phyloP scores from a whole-genome alignment of 2,888 invertebrate species.

The Gonocerus acuteangulatus region DNA sequence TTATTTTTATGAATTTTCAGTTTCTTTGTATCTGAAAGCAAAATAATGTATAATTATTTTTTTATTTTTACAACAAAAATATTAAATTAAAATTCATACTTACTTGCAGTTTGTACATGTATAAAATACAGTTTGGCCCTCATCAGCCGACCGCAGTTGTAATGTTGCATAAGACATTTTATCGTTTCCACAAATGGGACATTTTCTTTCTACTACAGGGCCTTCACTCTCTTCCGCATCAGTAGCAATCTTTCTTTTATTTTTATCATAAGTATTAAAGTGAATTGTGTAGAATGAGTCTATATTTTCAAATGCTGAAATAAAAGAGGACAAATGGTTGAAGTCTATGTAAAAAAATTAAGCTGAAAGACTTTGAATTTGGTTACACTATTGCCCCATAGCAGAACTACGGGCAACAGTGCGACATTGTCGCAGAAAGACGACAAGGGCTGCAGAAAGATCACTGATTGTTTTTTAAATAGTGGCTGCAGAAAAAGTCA shows the following conservation, averaged over 20 bases:
- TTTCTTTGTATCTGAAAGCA: slow-evolving; percentile 60
- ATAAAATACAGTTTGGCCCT: slow-evolving; percentile 98
- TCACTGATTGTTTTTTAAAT: too few species aligned
- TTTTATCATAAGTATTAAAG: slow-evolving; percentile 53
- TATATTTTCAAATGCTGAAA: slow-evolving; percentile 56
- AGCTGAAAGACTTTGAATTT: too few species aligned
- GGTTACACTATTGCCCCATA: too few species aligned
- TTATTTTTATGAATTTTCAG: slow-evolving; percentile 58
- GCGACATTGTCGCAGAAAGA: too few species aligned
- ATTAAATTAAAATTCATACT: slow-evolving; percentile 41
- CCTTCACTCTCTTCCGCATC: slow-evolving; percentile 53
- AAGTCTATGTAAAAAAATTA: too few species aligned
- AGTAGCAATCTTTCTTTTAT: slow-evolving; percentile 42
- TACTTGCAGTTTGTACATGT: slow-evolving; percentile 90
- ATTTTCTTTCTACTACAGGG: slow-evolving; percentile 70
- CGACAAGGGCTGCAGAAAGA: too few species aligned
- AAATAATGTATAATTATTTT: slow-evolving; percentile 23
- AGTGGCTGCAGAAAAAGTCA: too few species aligned
- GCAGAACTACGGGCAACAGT: too few species aligned
- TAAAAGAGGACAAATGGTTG: too few species aligned
- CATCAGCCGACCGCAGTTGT: slow-evolving; percentile 93
- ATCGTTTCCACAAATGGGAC: slow-evolving; percentile 80
- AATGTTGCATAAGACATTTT: slow-evolving; percentile 93
- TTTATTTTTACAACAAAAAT: background rate
- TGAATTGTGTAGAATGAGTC: slow-evolving; percentile 61